Evolutionary conservation across 2,113 vertebrate species (phyloP).

Genomic region (Oreochromis aureus): DNA sequence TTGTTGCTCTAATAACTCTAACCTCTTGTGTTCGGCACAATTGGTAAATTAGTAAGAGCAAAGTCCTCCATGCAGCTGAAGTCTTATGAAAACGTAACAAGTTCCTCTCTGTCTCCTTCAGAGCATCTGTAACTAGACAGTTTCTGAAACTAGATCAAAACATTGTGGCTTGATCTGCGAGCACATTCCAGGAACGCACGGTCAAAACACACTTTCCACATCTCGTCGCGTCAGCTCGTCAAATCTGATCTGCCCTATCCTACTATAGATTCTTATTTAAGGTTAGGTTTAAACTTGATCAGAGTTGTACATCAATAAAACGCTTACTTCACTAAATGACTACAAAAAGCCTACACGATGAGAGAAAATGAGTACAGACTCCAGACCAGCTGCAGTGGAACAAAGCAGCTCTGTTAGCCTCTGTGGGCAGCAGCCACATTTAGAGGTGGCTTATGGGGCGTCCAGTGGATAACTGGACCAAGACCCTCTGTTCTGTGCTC

Average conservation of each 20-base stretch:
- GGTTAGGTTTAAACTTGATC: neutral
- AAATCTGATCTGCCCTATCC: neutral
- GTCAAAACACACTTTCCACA: neutral
- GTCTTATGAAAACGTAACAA: neutral
- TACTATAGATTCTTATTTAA: rapidly evolving
- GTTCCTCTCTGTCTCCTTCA: neutral
- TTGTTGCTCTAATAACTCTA: neutral
- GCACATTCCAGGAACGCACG: rapidly evolving
- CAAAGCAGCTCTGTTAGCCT: neutral
- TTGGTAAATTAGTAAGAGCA: neutral
- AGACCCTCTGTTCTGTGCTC: neutral
- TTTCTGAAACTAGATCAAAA: neutral
- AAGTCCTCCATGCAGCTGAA: rapidly evolving
- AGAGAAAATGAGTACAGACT: neutral
- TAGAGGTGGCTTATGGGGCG: neutral
- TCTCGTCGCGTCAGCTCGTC: rapidly evolving
- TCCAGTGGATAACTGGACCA: neutral
- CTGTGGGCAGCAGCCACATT: neutral
- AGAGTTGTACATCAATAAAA: neutral
- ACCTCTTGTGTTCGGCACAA: neutral
- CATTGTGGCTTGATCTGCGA: neutral
- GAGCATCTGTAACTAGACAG: neutral
- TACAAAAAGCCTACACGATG: neutral
- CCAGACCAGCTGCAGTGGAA: neutral
- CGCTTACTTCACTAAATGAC: neutral